Percentiles rank a stretch among this genome's conserved stretches.
Conservation (phyloP, 2,113 vertebrate species). For the Otus sunia region DNA sequence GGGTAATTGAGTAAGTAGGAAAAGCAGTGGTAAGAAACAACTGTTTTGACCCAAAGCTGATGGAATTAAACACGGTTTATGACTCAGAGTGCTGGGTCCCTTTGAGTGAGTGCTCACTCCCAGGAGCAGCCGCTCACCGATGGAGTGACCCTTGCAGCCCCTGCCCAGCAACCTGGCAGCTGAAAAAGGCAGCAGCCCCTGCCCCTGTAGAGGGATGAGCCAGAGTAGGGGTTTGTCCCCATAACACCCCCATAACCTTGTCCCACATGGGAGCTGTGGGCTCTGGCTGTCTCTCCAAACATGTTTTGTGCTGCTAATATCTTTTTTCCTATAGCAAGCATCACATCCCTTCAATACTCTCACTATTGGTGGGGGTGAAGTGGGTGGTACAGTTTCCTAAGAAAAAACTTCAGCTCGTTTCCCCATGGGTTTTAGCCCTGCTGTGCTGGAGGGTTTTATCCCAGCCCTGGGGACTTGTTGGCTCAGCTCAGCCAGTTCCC, state of each 20-base stretch:
- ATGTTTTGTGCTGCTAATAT: not conserved
- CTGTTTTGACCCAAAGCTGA: not conserved
- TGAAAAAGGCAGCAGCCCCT: not conserved
- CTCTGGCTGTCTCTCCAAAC: not conserved
- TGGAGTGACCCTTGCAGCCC: not conserved
- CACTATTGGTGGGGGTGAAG: not conserved
- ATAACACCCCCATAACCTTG: not conserved
- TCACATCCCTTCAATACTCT: fast-evolving
- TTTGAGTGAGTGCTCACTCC: not conserved
- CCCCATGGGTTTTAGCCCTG: not conserved
- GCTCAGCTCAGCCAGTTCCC: not conserved
- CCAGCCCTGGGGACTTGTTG: not conserved
- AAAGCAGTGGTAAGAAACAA: not conserved
- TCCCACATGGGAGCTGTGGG: not conserved
- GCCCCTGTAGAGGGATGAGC: not conserved
- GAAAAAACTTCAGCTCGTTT: not conserved
- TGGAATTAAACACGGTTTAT: not conserved
- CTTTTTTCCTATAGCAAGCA: not conserved
- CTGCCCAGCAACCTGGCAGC: fast-evolving
- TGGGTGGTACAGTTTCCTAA: not conserved
- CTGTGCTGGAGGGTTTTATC: not conserved
- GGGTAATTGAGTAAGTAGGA: not conserved
- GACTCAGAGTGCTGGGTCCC: fast-evolving
- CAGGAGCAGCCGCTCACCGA: not conserved
- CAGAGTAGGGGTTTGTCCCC: not conserved